Percentiles rank a stretch among this genome's conserved stretches.
These are phyloP conservation scores for Limnephilus auricula DNA, from an alignment of 2,888 invertebrate genomes.

Conservation along the genomic window DNA sequence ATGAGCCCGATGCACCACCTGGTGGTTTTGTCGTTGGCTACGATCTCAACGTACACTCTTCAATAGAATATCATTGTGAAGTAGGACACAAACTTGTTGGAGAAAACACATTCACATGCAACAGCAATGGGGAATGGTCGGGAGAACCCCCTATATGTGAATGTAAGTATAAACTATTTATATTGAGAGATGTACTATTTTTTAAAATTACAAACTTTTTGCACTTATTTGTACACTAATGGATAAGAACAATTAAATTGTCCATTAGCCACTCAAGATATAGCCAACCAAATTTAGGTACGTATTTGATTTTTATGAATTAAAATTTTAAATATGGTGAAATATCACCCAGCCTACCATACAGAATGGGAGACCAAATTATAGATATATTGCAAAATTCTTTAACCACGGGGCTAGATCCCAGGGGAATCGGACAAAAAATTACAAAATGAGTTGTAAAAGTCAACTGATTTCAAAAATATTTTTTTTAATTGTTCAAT, in stretches of 20 bases:
- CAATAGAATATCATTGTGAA: constrained; percentile 92
- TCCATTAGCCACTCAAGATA: neutral
- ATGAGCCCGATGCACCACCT: constrained; percentile 90
- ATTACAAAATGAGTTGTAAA: too few relatives aligned
- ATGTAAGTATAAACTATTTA: constrained; percentile 78
- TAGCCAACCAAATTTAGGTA: too few relatives aligned
- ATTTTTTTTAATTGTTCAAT: too few relatives aligned
- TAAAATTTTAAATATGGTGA: neutral
- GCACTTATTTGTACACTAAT: too few relatives aligned
- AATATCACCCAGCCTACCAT: neutral
- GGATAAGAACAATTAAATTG: neutral
- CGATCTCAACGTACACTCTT: constrained; percentile 92
- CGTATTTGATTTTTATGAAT: too few relatives aligned
- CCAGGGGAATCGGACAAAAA: too few relatives aligned
- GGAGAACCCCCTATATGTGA: constrained; percentile 89
- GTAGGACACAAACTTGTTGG: constrained; percentile 89
- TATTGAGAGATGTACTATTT: too few relatives aligned
- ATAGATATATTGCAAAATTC: neutral
- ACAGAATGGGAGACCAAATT: neutral
- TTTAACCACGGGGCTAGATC: neutral
- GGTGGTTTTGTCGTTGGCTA: constrained; percentile 93
- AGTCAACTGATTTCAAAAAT: too few relatives aligned
- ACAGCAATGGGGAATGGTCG: constrained; percentile 89
- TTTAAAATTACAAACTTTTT: too few relatives aligned
- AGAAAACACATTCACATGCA: constrained; percentile 83